Evolutionary conservation across 2,888 invertebrate species (phyloP).

Genomic region (Neoaliturus tenellus): DNA sequence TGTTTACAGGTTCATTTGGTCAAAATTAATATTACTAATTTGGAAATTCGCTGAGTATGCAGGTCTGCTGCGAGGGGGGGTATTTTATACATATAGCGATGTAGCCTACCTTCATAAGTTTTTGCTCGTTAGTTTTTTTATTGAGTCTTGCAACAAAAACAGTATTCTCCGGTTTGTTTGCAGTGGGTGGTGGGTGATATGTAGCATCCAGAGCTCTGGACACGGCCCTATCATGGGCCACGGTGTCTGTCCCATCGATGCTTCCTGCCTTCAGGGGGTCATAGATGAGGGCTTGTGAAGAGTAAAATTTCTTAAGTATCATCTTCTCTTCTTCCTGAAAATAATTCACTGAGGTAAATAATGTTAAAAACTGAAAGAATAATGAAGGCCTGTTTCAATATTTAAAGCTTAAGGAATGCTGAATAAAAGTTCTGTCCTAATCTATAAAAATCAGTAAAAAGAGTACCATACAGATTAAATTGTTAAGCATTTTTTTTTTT

Average conservation of each 20-base stretch:
- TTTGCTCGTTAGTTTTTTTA: conserved; percentile 79
- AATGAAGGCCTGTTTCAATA: too few relatives aligned
- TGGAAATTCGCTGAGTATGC: too few relatives aligned
- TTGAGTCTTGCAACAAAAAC: conserved; percentile 86
- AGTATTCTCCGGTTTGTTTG: conserved; percentile 82
- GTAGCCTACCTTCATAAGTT: conserved; percentile 74
- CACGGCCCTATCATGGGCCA: conserved; percentile 88
- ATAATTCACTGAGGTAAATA: not conserved
- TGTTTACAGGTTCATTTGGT: too few relatives aligned
- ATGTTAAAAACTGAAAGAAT: too few relatives aligned
- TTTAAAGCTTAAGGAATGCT: too few relatives aligned
- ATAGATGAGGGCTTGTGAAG: conserved; percentile 78
- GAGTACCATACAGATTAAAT: too few relatives aligned
- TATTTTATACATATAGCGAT: too few relatives aligned
- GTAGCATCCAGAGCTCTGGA: conserved; percentile 81
- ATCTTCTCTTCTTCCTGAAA: conserved; percentile 53
- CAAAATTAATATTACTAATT: too few relatives aligned
- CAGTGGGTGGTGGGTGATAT: conserved; percentile 79
- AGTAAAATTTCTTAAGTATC: conserved; percentile 72
- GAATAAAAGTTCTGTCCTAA: too few relatives aligned
- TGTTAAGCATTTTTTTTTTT: too few relatives aligned
- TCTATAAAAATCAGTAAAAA: too few relatives aligned
- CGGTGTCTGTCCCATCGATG: conserved; percentile 90
- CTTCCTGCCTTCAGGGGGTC: conserved; percentile 90
- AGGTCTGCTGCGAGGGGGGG: too few relatives aligned